These are phyloP conservation scores for Phodopus roborovskii DNA, from an alignment of 2,113 vertebrate genomes.

Conservation along the genomic window DNA sequence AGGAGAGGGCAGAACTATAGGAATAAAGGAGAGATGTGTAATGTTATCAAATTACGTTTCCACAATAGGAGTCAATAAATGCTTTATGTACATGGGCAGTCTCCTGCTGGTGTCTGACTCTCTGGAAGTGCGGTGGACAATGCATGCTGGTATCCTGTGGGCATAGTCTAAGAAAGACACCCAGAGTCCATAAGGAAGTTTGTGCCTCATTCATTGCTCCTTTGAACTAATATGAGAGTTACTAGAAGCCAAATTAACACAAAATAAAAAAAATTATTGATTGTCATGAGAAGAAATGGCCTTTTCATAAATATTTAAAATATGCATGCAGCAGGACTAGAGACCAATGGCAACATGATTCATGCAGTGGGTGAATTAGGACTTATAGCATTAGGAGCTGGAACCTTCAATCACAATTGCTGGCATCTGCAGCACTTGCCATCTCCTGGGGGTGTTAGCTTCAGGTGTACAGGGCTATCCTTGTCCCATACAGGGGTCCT, in stretches of 20 bases:
- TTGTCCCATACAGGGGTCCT: neutral
- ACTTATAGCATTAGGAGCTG: neutral
- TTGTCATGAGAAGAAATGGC: neutral
- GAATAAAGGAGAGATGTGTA: constrained; percentile 16
- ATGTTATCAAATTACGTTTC: neutral
- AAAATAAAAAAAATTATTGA: neutral
- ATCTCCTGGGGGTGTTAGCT: neutral
- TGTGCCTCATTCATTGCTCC: neutral
- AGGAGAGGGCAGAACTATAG: neutral
- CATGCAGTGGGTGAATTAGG: neutral
- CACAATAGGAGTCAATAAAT: neutral
- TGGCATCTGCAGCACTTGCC: neutral
- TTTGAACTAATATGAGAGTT: neutral
- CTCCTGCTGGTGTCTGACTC: neutral
- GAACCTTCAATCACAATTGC: rapidly evolving
- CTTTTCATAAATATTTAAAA: neutral
- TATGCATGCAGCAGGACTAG: neutral
- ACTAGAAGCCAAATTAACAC: neutral
- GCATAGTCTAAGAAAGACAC: constrained; percentile 31
- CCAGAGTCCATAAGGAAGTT: neutral
- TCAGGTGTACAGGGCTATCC: neutral
- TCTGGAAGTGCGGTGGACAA: neutral
- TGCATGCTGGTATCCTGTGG: neutral
- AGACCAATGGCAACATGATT: neutral
- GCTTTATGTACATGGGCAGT: neutral